Base-by-base conservation (phyloP, 1,140 invertebrate species). In the Augochlora pura region DNA sequence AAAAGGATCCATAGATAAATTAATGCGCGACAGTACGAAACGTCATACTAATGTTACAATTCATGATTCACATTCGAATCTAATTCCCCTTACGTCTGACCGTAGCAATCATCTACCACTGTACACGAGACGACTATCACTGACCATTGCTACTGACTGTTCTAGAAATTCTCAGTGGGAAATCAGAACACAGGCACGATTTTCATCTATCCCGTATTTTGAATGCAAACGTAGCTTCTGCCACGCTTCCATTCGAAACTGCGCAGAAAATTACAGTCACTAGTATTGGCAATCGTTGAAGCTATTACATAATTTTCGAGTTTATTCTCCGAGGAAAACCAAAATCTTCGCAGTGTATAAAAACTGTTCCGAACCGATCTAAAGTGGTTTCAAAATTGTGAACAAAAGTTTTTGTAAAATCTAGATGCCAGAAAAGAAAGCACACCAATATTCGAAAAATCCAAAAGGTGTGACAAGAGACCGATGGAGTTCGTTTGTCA, bases 221-320 rank as follows among this genome's bases (percentile, higher is more conserved):
- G 38, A 38, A 69, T 49, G 25, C 16, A 18, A 62, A 49, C 39
- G 25, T 7, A 25, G n/a, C 32, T 39, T 39, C 18, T 14, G 2
- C 2, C 21, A 21, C 32, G 39, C 1, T 54, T 39, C 27, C 66
- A 64, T 6, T 27, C 10, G 23, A 66, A 49, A 3, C 16, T 70
- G 16, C 25, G 23, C 25, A 49, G 23, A 49, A 60, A 46, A 46
- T 6, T 60, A 23, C 27, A 38, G 16, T 69, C 16, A 38, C 18
- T 62, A 27, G 21, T 68, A 77, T 25, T 23, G 21, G 6, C 46
- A 77, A 60, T 46, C 21, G 16, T 18, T 59, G 57, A 62, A 73
- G 23, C 70, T 63, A 23, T 70, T 70, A 77, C 16, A 77, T 77
- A 77, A 62, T 70, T 77, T 70, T 70, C 16, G 3, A 70, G 0